Evolutionary conservation across 2,113 vertebrate genomes (phyloP).

Genomic region (Callipepla squamata): DNA sequence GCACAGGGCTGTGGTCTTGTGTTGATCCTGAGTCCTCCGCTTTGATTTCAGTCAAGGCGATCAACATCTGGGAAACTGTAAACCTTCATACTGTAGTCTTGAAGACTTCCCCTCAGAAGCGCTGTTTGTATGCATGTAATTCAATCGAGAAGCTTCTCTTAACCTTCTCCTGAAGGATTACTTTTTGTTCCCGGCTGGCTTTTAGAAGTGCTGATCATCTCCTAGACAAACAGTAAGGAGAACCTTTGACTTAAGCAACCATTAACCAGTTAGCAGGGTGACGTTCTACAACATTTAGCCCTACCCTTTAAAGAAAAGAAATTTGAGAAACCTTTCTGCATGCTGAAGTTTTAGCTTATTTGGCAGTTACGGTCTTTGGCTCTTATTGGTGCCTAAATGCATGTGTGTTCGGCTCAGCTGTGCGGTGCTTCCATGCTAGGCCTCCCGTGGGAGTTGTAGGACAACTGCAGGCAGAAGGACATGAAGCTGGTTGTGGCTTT

Average conservation of each 20-base stretch:
- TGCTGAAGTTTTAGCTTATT: not conserved
- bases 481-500: not conserved
- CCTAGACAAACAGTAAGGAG: conserved; percentile 14
- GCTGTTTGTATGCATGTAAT: not conserved
- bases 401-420: not conserved
- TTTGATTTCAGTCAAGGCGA: not conserved
- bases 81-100: not conserved
- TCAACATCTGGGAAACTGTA: not conserved
- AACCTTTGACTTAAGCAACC: conserved; percentile 39
- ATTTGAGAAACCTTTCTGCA: not conserved
- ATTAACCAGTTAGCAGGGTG: not conserved
- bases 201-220: not conserved
- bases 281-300: conserved; percentile 23
- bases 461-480: not conserved
- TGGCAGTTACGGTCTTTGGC: not conserved
- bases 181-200: not conserved
- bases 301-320: conserved; percentile 18
- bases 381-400: rapidly evolving
- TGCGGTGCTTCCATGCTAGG: rapidly evolving
- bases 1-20: not conserved
- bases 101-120: not conserved
- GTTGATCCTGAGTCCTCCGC: not conserved
- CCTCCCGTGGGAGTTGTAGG: not conserved
- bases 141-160: not conserved
- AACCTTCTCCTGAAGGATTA: not conserved